phyloP scores from a whole-genome alignment of 2,797 vertebrate species.

The Pogoniulus pusillus region DNA sequence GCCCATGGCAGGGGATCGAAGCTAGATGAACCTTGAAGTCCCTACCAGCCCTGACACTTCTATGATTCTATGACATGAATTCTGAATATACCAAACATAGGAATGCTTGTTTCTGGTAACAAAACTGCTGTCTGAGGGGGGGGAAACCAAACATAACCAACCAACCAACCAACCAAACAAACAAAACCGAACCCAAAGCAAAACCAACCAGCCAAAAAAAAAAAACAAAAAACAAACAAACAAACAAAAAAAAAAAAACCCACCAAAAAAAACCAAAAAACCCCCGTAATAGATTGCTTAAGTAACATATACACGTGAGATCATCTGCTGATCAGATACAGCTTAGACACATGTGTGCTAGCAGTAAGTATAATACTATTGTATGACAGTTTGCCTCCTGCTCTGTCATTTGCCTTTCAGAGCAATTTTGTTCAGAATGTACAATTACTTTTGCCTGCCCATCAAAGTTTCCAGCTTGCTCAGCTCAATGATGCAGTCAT shows the following conservation, averaged over 20 bases:
- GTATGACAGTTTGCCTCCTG: background rate
- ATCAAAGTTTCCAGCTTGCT: background rate
- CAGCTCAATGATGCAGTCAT: background rate
- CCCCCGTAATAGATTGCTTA: rapidly evolving
- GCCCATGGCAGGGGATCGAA: too few species aligned
- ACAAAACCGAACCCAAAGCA: too few species aligned
- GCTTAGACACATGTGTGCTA: background rate
- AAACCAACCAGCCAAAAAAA: too few species aligned
- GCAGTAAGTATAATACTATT: background rate
- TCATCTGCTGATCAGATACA: background rate
- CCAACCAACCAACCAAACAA: too few species aligned
- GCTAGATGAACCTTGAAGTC: too few species aligned
- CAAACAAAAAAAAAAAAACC: background rate
- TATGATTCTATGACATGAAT: background rate
- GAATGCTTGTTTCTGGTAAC: background rate
- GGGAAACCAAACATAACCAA: too few species aligned
- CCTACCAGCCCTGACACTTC: too few species aligned
- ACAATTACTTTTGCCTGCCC: background rate
- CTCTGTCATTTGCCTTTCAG: background rate
- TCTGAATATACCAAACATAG: background rate
- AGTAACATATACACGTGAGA: rapidly evolving
- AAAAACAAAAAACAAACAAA: too few species aligned
- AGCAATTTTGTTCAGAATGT: background rate
- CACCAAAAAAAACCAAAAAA: too few species aligned
- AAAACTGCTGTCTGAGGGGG: background rate